Evolutionary conservation across 2,113 vertebrate genomes (phyloP).

Genomic region (Chaenocephalus aceratus): DNA sequence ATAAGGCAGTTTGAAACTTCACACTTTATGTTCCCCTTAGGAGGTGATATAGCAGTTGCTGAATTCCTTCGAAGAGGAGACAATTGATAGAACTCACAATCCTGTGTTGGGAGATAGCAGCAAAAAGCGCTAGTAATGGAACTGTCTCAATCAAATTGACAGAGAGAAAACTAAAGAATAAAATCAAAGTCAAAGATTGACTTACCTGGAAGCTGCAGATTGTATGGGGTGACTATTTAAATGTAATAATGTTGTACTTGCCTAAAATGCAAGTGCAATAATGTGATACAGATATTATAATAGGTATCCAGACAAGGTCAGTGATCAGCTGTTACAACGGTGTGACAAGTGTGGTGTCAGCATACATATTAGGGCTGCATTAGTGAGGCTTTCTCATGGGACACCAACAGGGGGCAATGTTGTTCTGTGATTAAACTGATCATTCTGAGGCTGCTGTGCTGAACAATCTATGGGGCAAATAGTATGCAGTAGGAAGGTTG

Average conservation of each 20-base stretch:
- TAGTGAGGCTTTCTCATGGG: slow-evolving; percentile 23
- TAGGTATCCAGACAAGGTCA: slow-evolving; percentile 47
- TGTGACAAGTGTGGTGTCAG: slow-evolving; percentile 23
- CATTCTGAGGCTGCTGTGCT: slow-evolving; percentile 31
- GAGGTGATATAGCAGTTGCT: background rate
- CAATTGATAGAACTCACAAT: background rate
- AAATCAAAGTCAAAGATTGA: background rate
- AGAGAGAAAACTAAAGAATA: background rate
- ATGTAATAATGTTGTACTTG: slow-evolving; percentile 4
- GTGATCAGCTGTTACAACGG: slow-evolving; percentile 33
- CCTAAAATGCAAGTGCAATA: slow-evolving; percentile 14
- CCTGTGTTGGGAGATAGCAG: background rate
- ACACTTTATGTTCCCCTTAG: slow-evolving; percentile 9
- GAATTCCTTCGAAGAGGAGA: background rate
- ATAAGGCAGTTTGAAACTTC: slow-evolving; percentile 2
- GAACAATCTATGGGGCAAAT: slow-evolving; percentile 44
- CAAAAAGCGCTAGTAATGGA: background rate
- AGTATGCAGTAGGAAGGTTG: slow-evolving; percentile 54
- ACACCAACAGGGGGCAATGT: slow-evolving; percentile 85
- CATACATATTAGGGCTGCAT: slow-evolving; percentile 26
- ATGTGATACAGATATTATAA: slow-evolving; percentile 25
- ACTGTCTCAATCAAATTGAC: background rate
- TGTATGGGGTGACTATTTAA: background rate
- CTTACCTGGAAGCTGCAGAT: background rate
- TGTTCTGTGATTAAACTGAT: slow-evolving; percentile 67